Evolutionary conservation across 2,888 invertebrate genomes (phyloP).

Genomic region (Catocala sponsa): DNA sequence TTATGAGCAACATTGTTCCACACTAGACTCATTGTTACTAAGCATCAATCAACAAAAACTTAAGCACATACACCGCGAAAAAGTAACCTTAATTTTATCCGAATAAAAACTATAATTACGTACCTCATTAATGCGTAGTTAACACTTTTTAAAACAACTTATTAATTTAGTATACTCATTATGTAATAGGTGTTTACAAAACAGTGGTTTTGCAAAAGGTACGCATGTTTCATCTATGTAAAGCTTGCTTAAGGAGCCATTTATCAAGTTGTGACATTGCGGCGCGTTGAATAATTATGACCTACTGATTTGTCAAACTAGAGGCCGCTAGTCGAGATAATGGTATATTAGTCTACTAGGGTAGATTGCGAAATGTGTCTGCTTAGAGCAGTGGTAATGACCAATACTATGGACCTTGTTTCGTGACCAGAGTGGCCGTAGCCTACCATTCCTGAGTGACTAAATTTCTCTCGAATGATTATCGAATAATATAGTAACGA

Average conservation of each 20-base stretch:
- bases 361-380: not conserved
- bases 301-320: slow-evolving; percentile 33
- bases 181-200: slow-evolving; percentile 39
- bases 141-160: slow-evolving; percentile 2
- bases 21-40: slow-evolving; percentile 20
- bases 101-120: slow-evolving; percentile 25
- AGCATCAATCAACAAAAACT: not conserved
- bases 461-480: too few species aligned
- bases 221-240: slow-evolving; percentile 22
- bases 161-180: slow-evolving; percentile 20
- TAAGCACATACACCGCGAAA: not conserved
- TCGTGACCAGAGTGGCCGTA: too few species aligned
- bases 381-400: not conserved
- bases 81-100: not conserved
- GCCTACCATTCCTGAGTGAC: too few species aligned
- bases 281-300: slow-evolving; percentile 35
- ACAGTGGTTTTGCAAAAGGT: slow-evolving; percentile 41
- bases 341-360: slow-evolving; percentile 15
- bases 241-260: slow-evolving; percentile 43
- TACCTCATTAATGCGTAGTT: slow-evolving; percentile 21
- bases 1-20: slow-evolving; percentile 22
- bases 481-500: too few species aligned
- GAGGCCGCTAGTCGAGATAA: slow-evolving; percentile 15
- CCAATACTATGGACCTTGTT: not conserved
- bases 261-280: slow-evolving; percentile 44